Base-by-base conservation (phyloP, 2,888 invertebrate species). In the Cephus sareptanus region DNA sequence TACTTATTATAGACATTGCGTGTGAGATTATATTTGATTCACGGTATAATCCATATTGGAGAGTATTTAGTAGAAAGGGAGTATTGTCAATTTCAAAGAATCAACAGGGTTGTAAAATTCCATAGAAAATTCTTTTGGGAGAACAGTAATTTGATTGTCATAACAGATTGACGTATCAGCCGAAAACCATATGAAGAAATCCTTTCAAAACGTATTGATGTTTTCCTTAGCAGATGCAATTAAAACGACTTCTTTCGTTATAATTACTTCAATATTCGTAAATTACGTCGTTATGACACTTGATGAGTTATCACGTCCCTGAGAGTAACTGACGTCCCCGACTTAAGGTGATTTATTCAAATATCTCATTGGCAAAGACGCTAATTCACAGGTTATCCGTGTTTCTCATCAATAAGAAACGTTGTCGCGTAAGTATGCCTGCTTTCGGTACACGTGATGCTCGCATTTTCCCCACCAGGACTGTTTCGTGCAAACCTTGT, bases 391-490 rank as follows among this genome's bases (percentile, higher is more conserved):
- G 56, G 23, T 56, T 23, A 56, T 23, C 56, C 56, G 1, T 56
- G 23, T 56, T 56, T 56, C 23, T 86, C 90, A 92, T 91, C 88
- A 95, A 89, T 95, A 96, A 13, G 94, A 93, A 87, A 95, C 92
- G 91, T 97, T 97, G 88, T 96, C 94, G 81, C 95, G 94, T 76
- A 97, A 91, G 85, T 94, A 93, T 0, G 96, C 97, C 87, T 95
- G 95, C 87, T 96, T 96, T 81, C 93, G 93, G 84, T 94, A 93
- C 9, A 94, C 94, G 83, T 94, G 93, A 81, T 94, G 94, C 69
- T 95, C 92, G 87, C 98, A 98, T 85, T 94, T 95, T 1, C 97
- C 97, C 95, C 95, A 96, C 95, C 97, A 96, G 0, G 95, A 95
- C 11, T 95, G 93, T 85, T 95, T 94, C 11, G 94, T 93, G 92